Base-by-base conservation (phyloP, 2,888 invertebrate genomes). In the Sarcophaga rosellei region DNA sequence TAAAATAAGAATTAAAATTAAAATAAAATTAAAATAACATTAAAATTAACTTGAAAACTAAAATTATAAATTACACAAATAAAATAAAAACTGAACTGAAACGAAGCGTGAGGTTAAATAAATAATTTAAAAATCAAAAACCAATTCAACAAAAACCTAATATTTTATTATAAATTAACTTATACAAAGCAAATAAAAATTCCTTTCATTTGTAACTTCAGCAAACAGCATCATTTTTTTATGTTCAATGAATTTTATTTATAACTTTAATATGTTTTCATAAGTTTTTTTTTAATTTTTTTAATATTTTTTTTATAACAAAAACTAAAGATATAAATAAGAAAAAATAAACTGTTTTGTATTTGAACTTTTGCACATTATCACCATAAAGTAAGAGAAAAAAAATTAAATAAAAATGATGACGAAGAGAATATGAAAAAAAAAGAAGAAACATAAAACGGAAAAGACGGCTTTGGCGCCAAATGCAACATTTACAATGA, bases 401-500 rank as follows among this genome's bases (percentile, higher is more conserved):
- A 44, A 17, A 23, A 23, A 73, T 6, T 21, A 35, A 57, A 10
- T 20, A 15, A 53, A 53, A 10, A 10, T 35, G 53, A 53, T 61
- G 44, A 68, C 35, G 66, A 62, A 45, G 61, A 62, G 15, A 23
- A 72, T 35, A 35, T 35, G 17, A 53, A 35, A 44, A 68, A 21
- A 66, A 62, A 25, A 66, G 10, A 23, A 72, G 59, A 69, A 80
- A 75, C 72, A 80, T 76, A 44, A 81, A 84, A 84, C 80, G 76
- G 70, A 81, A 81, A 78, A 53, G 53, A 53, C 53, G 84, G 77
- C 86, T 86, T 86, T 86, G 86, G 86, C 86, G 86, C 86, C 86
- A 84, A 86, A 86, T 84, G 86, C 84, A 81, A 84, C 86, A 86
- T 86, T 86, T 86, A 68, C 84, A 81, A 86, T 86, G 83, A 84